Conservation (phyloP, 2,113 vertebrate genomes). For the Serilophus lunatus region DNA sequence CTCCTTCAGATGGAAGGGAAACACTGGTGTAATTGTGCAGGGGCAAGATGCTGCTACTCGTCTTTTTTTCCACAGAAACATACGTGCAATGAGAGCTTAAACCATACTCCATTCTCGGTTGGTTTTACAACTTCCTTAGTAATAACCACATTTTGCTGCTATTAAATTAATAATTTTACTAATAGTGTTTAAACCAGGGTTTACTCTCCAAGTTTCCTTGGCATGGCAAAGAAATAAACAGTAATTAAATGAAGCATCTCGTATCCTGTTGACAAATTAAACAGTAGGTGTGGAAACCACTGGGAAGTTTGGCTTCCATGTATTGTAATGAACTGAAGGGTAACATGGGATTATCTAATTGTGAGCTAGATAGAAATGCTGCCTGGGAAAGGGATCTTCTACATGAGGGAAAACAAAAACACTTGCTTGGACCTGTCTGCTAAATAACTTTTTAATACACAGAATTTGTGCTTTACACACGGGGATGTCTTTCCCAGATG, state of each 20-base stretch:
- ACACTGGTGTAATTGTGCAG: background rate
- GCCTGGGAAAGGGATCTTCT: background rate
- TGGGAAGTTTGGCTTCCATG: background rate
- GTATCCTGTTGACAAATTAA: background rate
- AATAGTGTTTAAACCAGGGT: background rate
- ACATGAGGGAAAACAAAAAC: background rate
- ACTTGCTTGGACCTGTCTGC: background rate
- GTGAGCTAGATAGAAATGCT: background rate
- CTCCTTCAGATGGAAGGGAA: background rate
- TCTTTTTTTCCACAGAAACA: background rate
- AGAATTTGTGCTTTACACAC: background rate
- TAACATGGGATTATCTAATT: background rate
- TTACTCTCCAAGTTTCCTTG: background rate
- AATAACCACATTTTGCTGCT: background rate
- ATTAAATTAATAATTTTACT: background rate
- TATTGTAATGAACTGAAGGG: background rate
- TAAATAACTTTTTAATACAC: background rate
- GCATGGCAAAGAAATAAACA: background rate
- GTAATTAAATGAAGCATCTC: background rate
- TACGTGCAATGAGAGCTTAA: background rate
- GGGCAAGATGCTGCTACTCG: background rate
- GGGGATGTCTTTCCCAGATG: background rate
- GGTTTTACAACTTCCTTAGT: background rate
- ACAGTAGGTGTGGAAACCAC: background rate
- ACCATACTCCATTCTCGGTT: background rate